phyloP scores from a whole-genome alignment of 2,113 vertebrate species.

The Dendrocopos noguchii region DNA sequence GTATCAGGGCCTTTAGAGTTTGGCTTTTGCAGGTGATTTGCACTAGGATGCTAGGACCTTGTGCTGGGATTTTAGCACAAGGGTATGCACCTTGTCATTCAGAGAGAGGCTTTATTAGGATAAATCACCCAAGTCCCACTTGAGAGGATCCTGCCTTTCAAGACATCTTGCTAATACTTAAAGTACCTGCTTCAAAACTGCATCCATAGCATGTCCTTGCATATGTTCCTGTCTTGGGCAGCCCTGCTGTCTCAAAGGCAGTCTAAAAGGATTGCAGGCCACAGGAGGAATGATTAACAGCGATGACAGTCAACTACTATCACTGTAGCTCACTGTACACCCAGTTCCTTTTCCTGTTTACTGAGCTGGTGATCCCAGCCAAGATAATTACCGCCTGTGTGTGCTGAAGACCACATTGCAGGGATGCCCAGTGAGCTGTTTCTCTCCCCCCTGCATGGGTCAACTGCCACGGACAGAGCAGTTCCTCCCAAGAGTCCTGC shows the following conservation, averaged over 20 bases:
- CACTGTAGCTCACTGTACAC: not conserved
- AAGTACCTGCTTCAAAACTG: not conserved
- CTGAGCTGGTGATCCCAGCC: not conserved
- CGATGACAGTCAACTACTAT: not conserved
- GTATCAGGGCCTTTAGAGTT: not conserved
- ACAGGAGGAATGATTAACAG: not conserved
- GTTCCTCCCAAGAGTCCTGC: not conserved
- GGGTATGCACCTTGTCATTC: fast-evolving
- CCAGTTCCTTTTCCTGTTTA: constrained; percentile 54
- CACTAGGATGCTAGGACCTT: not conserved
- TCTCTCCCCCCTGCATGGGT: not conserved
- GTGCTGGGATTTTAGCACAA: not conserved
- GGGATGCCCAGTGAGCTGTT: not conserved
- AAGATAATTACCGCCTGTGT: not conserved
- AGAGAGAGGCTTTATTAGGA: not conserved
- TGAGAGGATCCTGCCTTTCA: not conserved
- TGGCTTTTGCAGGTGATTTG: not conserved
- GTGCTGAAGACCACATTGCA: not conserved
- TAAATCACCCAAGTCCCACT: not conserved
- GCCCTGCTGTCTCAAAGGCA: not conserved
- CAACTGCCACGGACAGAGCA: not conserved
- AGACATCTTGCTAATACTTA: not conserved
- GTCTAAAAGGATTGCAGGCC: not conserved
- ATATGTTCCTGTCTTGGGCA: not conserved
- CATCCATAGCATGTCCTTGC: fast-evolving